Base-by-base conservation (phyloP, 2,888 invertebrate genomes). In the Scaeva pyrastri region DNA sequence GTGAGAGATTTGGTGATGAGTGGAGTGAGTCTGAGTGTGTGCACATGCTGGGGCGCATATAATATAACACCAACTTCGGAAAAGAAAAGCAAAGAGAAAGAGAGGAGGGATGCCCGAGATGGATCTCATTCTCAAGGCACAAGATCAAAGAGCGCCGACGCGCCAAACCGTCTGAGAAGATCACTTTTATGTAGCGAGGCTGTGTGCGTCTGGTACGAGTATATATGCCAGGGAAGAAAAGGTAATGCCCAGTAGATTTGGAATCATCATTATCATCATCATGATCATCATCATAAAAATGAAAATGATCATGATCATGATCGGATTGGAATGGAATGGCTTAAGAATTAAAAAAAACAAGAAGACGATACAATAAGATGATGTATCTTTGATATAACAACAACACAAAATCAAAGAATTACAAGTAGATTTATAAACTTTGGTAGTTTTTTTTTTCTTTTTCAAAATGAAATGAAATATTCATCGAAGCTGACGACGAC, bases 101-200 rank as follows among this genome's bases (percentile, higher is more conserved):
- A 21, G 41, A 71, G 50, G 43, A 36, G 19, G 55, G 19, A 19
- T 0, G 26, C 12, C 43, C 14, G 56, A 66, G 68, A 74, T 50
- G 71, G 43, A 70, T 78, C 60, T 70, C 14, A 41, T 16, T 26
- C 31, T 70, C 14, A 41, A 70, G 19, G 75, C 11, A 19, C 31
- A 45, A 82, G 83, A 87, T 87, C 87, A 87, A 87, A 87, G 87
- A 83, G 78, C 75, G 78, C 83, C 83, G 87, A 82, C 87, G 87
- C 87, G 83, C 87, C 87, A 87, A 87, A 83, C 87, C 87, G 87
- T 87, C 87, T 87, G 86, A 78, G 86, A 78, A 78, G 86, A 86
- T 78, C 86, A 82, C 77, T 78, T 81, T 82, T 31, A 31, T 31
- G 74, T 78, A 76, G 70, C 39, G 70, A 48, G 60, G 43, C 39